Evolutionary conservation across 2,797 vertebrate genomes (phyloP), one percentile per base, ranked within the genome.

Genomic region (Hippocampus kuda): DNA sequence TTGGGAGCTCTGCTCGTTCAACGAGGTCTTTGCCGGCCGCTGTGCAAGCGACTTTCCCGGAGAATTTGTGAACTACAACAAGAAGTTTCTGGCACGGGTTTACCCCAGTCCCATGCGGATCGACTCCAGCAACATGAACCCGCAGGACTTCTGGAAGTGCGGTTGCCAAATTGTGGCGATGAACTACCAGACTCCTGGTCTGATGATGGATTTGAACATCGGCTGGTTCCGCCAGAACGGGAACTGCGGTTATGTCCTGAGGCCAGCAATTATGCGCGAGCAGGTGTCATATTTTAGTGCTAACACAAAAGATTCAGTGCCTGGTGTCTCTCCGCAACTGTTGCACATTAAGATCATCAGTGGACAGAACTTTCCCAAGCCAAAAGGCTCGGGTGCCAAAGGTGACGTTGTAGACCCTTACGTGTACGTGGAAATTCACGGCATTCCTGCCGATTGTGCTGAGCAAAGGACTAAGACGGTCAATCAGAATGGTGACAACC

Each of bases 191-290:
- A 99, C 97, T 0, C 96, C 97, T 0, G 97, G 97, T 22, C 87
- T 99, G 79, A 99, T 99, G 97, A 99, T 98, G 97, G 97, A 99
- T 84, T 87, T 99, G 71, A 98, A 99, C 79, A 97, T 98, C 0
- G 96, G 95, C 71, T 99, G 96, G 97, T 99, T 99, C 84, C 90
- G 94, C 72, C 97, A 99, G 81, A 99, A 99, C 1, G 97, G 96
- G 9, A 99, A 94, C 82, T 98, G 95, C 15, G 97, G 96, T 71
- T 99, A 94, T 0, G 96, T 99, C 51, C 90, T 99, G 2, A 93
- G 96, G 67, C 96, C 97, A 1, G 93, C 95, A 4, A 99, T 99
- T 78, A 99, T 99, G 97, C 92, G 96, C 68, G 96, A 99, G 81
- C 94, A 97, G 62, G 93, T 99, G 57, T 99, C 97, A 10, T 99